Conservation (phyloP, 1,140 invertebrate species). For the Drosophila navojoa region DNA sequence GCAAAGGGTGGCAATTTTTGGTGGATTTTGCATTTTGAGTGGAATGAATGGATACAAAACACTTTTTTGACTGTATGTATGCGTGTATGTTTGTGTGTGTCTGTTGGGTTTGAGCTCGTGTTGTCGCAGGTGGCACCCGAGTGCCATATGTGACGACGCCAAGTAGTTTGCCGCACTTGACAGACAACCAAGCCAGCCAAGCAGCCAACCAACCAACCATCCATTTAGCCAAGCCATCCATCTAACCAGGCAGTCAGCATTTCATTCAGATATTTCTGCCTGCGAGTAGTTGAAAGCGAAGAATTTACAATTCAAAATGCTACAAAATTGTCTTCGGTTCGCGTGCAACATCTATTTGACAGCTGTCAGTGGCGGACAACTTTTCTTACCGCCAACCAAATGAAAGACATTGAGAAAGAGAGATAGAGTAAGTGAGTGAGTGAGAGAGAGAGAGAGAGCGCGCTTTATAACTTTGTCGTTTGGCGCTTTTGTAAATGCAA, state of each 20-base stretch:
- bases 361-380: slow-evolving; percentile 56
- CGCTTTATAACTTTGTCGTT: slow-evolving; percentile 28
- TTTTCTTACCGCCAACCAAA: slow-evolving; percentile 41
- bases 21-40: slow-evolving; percentile 68
- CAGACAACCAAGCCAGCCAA: slow-evolving; percentile 37
- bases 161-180: slow-evolving; percentile 61
- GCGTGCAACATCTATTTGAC: slow-evolving; percentile 61
- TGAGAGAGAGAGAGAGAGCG: background rate
- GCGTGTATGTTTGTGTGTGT: background rate
- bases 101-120: slow-evolving; percentile 29
- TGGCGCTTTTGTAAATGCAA: slow-evolving; percentile 56
- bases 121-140: slow-evolving; percentile 62
- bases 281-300: slow-evolving; percentile 37
- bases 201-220: slow-evolving; percentile 26
- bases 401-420: slow-evolving; percentile 1
- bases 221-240: slow-evolving; percentile 11
- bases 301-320: slow-evolving; percentile 77
- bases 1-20: slow-evolving; percentile 44
- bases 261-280: slow-evolving; percentile 40
- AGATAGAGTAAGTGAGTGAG: background rate
- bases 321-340: slow-evolving; percentile 63
- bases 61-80: slow-evolving; percentile 15
- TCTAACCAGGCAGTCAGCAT: slow-evolving; percentile 25
- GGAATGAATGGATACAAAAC: slow-evolving; percentile 51
- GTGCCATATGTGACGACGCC: slow-evolving; percentile 48